Evolutionary conservation across 92 coral and sea anemone genomes (phyloP), one percentile per base, ranked within the genome.

Genomic region (Metridium senile): DNA sequence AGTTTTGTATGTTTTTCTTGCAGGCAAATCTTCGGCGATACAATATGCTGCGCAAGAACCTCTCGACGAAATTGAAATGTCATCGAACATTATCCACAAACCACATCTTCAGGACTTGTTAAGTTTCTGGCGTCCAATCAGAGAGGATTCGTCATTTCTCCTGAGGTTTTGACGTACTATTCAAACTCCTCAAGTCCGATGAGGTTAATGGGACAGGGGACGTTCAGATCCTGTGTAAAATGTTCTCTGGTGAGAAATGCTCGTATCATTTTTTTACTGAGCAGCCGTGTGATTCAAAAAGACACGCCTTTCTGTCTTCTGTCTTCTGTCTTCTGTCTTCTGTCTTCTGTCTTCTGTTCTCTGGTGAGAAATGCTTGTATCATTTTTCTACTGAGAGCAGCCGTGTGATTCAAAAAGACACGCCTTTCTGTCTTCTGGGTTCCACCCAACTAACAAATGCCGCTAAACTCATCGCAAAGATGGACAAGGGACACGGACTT

Each of bases 391-490:
- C 90, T 6, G 86, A 81, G 80, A 45, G 75, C 13, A 33, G 18
- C 0, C 54, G 83, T 27, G 67, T 58, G 0, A 88, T 88, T 45
- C 34, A 47, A 11, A 39, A 74, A 16, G 76, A 84, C 53, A 88
- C 83, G 11, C 89, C 93, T 4, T 84, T 88, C 74, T 61, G 82
- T 33, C 74, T 88, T 49, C 86, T 88, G 72, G 93, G 89, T n/a
- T 79, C 76, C 52, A 84, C 86, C 8, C 89, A 88, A 64, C 33
- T 82, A 25, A 58, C 62, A 11, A 74, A 81, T 71, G 84, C 79
- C 27, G 77, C 73, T 57, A 73, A 23, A 64, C 46, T 83, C 11
- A 79, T 87, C 56, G 85, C 88, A 21, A 62, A 70, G 58, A 83
- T 83, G 91, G 85, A 85, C 74, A n/a, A 59, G 23, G 21, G 81